Conservation (phyloP, 2,113 vertebrate genomes). For the Mandrillus leucophaeus region DNA sequence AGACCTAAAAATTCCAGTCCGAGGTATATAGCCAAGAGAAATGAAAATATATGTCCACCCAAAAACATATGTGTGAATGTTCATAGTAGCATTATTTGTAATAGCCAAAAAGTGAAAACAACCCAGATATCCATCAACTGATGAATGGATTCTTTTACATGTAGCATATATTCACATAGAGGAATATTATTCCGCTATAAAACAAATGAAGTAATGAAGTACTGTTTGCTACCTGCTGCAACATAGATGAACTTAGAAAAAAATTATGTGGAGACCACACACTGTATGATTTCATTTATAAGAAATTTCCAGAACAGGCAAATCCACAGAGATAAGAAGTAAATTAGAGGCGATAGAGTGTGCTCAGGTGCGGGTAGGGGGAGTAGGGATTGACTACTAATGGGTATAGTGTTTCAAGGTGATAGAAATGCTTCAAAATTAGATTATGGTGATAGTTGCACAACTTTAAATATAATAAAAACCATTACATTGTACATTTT, state of each 20-base stretch:
- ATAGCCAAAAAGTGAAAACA: constrained; percentile 37
- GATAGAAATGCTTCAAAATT: constrained; percentile 35
- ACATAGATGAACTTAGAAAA: background rate
- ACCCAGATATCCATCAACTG: background rate
- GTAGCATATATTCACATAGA: background rate
- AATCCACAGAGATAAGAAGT: constrained; percentile 25
- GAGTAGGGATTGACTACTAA: background rate
- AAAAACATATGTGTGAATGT: constrained; percentile 38
- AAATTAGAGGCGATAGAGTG: background rate
- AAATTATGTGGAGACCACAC: background rate
- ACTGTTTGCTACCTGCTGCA: background rate
- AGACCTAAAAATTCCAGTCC: constrained; percentile 42
- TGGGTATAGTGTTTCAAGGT: background rate
- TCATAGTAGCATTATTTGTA: constrained; percentile 45
- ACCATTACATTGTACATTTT: background rate
- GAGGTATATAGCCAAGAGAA: constrained; percentile 35
- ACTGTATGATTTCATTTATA: constrained; percentile 45
- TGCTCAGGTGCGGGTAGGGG: too few species aligned
- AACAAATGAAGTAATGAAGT: background rate
- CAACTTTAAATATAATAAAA: constrained; percentile 22
- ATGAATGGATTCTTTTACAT: background rate
- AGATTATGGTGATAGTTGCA: background rate
- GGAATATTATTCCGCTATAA: constrained; percentile 7
- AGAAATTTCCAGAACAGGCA: constrained; percentile 39
- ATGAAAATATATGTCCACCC: constrained; percentile 40